Evolutionary conservation across 2,797 vertebrate genomes (phyloP).

Genomic region (Varecia variegata): DNA sequence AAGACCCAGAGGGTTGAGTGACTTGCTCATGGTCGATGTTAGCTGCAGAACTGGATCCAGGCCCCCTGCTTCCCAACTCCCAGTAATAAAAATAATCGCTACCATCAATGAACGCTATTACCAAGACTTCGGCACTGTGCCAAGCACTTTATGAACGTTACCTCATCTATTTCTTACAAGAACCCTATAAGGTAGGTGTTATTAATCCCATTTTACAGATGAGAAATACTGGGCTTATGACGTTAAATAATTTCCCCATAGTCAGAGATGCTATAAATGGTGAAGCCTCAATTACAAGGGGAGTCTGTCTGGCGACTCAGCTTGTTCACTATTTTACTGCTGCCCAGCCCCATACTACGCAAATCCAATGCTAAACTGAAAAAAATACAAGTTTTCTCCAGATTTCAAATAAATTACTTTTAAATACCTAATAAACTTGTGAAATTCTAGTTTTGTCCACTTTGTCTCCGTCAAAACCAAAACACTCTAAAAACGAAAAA

Average conservation of each 20-base stretch:
- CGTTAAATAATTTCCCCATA: neutral
- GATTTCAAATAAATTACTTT: slow-evolving; percentile 46
- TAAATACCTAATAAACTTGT: slow-evolving; percentile 30
- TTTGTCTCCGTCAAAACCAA: neutral
- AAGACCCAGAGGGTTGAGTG: neutral
- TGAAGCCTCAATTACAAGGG: neutral
- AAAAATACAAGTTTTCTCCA: neutral
- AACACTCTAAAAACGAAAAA: neutral
- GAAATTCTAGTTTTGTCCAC: slow-evolving; percentile 25
- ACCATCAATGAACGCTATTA: neutral
- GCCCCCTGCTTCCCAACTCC: neutral
- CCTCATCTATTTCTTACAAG: neutral
- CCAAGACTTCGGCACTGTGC: neutral
- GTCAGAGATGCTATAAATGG: neutral
- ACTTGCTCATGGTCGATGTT: neutral
- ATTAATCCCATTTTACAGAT: slow-evolving; percentile 59
- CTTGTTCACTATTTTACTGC: neutral
- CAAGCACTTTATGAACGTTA: neutral
- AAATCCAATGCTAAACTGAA: neutral
- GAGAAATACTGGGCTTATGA: slow-evolving; percentile 1
- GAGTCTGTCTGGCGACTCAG: neutral
- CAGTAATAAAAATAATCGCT: neutral
- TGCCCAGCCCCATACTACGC: no score
- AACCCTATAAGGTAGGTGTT: neutral
- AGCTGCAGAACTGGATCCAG: neutral